Conservation (phyloP, 2,888 invertebrate species). For the Helleia helle region DNA sequence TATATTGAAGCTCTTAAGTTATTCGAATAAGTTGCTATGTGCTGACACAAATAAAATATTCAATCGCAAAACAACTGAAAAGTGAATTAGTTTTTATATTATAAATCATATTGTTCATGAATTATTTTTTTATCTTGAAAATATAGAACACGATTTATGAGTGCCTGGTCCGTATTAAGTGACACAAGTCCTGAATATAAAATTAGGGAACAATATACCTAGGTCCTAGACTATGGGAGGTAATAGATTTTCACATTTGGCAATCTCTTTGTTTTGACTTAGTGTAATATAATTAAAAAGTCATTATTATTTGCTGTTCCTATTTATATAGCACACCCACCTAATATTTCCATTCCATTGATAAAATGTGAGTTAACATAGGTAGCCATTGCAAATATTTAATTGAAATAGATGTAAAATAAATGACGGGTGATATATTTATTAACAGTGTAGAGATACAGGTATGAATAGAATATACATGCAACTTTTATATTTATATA, state of each 20-base stretch:
- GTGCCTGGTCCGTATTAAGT: no score
- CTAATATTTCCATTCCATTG: conserved; percentile 2
- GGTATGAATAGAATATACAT: neutral
- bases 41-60: no score
- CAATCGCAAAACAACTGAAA: no score
- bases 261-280: no score
- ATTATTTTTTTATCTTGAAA: no score
- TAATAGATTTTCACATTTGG: no score
- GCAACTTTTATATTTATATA: neutral
- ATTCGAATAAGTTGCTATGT: no score
- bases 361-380: neutral
- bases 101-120: no score
- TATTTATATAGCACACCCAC: conserved; percentile 3
- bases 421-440: conserved; percentile 8
- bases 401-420: conserved; percentile 3
- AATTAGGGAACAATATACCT: conserved; percentile 5
- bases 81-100: no score
- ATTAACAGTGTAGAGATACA: neutral
- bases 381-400: conserved; percentile 7
- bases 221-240: no score
- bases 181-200: neutral
- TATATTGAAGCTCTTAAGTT: no score
- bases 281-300: neutral
- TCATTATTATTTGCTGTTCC: neutral
- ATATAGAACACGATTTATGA: no score